Evolutionary conservation across 2,113 vertebrate species (phyloP).

Genomic region (Myotis davidii): DNA sequence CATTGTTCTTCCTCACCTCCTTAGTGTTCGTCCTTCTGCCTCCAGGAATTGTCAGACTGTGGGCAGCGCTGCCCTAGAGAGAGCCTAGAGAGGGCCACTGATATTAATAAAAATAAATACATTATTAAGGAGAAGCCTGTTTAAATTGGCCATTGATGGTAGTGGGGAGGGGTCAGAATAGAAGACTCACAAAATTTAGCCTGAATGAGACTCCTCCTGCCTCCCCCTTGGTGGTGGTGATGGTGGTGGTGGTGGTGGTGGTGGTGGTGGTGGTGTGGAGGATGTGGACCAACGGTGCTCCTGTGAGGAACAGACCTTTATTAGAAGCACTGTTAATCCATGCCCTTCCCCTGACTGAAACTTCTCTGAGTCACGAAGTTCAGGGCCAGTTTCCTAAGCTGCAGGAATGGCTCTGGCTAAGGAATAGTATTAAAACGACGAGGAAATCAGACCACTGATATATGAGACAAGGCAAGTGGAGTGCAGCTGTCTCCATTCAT

Average conservation of each 20-base stretch:
- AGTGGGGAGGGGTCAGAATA: not conserved
- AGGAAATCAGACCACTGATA: not conserved
- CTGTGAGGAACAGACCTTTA: fast-evolving
- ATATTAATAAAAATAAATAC: not conserved
- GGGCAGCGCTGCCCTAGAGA: not conserved
- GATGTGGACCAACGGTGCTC: not conserved
- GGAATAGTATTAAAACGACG: not conserved
- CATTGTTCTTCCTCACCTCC: not conserved
- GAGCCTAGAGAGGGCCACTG: not conserved
- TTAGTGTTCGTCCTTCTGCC: not conserved
- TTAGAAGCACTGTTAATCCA: not conserved
- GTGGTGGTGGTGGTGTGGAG: no score
- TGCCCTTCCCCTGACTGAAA: not conserved
- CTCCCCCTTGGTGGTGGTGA: not conserved
- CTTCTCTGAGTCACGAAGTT: not conserved
- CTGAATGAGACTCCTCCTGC: not conserved
- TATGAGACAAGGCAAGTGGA: slow-evolving; percentile 10
- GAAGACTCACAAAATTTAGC: not conserved
- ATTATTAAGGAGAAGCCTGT: not conserved
- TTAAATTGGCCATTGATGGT: not conserved
- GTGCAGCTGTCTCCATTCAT: slow-evolving; percentile 34
- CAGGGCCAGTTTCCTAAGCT: not conserved
- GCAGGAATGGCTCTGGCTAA: not conserved
- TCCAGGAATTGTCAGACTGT: not conserved
- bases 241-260: no score